Evolutionary conservation across 2,797 vertebrate genomes (phyloP), one percentile per base, ranked within the genome.

Genomic region (Rhynchotus rufescens): DNA sequence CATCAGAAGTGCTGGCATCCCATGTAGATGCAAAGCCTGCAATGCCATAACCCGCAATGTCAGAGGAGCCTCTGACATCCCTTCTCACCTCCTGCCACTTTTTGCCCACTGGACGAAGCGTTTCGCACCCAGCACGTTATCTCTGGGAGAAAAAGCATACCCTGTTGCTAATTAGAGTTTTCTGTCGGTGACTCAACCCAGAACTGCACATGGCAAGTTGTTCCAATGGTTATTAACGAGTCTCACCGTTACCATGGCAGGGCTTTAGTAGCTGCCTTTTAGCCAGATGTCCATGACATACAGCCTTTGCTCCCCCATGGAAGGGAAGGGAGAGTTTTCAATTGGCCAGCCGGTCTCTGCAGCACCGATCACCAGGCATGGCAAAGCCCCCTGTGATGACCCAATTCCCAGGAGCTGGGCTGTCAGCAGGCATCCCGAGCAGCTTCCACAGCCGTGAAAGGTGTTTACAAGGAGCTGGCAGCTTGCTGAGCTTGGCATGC

Each of bases 41-140:
- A 38, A 8, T 5, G 9, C 22, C 25, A 62, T 23, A 5, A 0
- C 6, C 44, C 5, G 36, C 10, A 22, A 25, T 3, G 3, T 3
- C 1, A 3, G 17, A 54, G 22, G 32, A n/a, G 74, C 40, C 28
- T 21, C 62, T 8, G 1, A 19, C 61, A 9, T 3, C 1, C 1
- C 3, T 12, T 44, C 59, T 4, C 2, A 19, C 17, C 38, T 64
- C 57, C 28, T 4, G 0, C 36, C 30, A 19, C 54, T 34, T 65
- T 74, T 0, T 1, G 21, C 61, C 61, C 4, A 0, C n/a, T 3
- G 52, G 49, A 84, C 19, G 7, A 30, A 30, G 51, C 5, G 4
- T 73, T 68, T 51, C 4, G 1, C 66, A 59, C 54, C 4, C 2
- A 1, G 21, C 34, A 14, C 3, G 11, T 44, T 44, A 40, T 49